phyloP scores from a whole-genome alignment of 2,113 vertebrate genomes.

The Pyrgilauda ruficollis region DNA sequence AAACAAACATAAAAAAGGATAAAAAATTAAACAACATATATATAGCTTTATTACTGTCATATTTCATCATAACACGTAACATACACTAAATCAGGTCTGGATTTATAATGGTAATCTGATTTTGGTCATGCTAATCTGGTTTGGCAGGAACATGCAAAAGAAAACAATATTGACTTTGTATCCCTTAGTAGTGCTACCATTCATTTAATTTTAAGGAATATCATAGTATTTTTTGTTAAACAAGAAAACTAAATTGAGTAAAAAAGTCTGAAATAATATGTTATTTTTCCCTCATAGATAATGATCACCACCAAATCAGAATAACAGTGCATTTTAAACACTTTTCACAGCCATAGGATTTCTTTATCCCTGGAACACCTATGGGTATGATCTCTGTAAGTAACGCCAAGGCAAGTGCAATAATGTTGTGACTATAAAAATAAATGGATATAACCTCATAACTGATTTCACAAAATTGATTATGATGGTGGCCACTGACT shows the following conservation, averaged over 20 bases:
- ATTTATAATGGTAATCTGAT: not conserved
- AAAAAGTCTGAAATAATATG: not conserved
- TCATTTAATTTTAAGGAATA: not conserved
- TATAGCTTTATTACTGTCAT: not conserved
- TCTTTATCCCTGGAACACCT: not conserved
- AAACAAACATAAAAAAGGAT: not conserved
- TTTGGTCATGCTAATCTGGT: not conserved
- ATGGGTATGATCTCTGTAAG: not conserved
- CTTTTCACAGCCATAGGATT: not conserved
- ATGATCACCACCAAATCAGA: not conserved
- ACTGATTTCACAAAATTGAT: not conserved
- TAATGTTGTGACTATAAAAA: not conserved
- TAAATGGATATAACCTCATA: not conserved
- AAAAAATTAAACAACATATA: not conserved
- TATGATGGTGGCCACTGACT: not conserved
- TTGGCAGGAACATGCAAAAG: not conserved
- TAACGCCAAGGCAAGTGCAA: not conserved
- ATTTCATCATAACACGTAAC: not conserved
- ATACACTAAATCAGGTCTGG: not conserved
- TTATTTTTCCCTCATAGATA: not conserved
- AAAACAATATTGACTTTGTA: not conserved
- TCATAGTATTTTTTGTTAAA: not conserved
- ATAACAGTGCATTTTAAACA: not conserved
- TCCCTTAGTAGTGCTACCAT: accelerated
- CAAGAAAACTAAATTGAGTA: not conserved